phyloP scores from a whole-genome alignment of 2,888 invertebrate species.

The Drosophila mercatorum region DNA sequence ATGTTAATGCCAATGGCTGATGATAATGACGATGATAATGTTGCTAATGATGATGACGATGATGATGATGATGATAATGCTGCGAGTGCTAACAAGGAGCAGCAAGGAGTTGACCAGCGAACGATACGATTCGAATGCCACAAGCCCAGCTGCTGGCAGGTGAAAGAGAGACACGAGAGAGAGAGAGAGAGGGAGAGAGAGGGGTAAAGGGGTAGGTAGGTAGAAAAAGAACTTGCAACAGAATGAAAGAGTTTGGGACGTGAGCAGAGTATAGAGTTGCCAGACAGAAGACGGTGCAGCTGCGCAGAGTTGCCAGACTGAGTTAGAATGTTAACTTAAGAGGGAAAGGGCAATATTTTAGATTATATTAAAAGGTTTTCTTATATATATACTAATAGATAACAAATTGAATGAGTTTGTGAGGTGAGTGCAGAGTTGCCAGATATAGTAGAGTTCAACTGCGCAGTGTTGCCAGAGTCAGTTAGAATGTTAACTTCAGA shows the following conservation, averaged over 20 bases:
- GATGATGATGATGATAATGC: background rate
- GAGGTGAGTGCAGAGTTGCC: background rate
- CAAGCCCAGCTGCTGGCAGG: background rate
- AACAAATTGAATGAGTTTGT: background rate
- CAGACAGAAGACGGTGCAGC: too few relatives aligned
- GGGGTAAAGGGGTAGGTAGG: background rate
- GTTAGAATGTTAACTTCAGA: too few relatives aligned
- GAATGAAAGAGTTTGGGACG: too few relatives aligned
- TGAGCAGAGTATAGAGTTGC: too few relatives aligned
- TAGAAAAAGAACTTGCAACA: background rate
- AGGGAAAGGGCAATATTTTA: too few relatives aligned
- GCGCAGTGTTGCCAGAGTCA: background rate
- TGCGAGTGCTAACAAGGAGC: background rate
- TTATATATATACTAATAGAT: too few relatives aligned
- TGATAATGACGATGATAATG: constrained; percentile 8
- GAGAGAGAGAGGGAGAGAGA: background rate
- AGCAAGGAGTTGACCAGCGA: background rate
- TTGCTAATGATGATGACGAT: background rate
- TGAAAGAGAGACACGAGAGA: background rate
- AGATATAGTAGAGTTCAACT: background rate
- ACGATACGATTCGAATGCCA: background rate
- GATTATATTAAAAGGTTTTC: too few relatives aligned
- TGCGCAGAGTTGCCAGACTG: too few relatives aligned
- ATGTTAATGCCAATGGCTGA: constrained; percentile 26
- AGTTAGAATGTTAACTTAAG: too few relatives aligned